Evolutionary conservation across 2,797 vertebrate species (phyloP).

Genomic region (Mycteria americana): DNA sequence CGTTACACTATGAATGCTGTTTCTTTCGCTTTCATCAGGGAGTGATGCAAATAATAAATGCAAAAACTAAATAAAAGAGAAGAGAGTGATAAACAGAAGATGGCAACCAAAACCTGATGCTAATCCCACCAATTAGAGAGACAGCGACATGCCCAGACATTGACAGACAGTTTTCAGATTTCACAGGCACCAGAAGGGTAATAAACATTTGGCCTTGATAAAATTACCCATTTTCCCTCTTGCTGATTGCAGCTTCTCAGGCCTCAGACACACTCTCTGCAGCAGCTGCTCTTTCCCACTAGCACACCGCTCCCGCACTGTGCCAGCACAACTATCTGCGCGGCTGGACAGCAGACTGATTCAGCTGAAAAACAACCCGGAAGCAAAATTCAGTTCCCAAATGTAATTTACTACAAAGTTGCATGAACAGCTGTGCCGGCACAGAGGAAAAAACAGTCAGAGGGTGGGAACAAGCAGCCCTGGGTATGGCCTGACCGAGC

Average conservation of each 20-base stretch:
- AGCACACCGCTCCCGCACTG: not conserved
- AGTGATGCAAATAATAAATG: not conserved
- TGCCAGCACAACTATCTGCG: not conserved
- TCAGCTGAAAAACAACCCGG: not conserved
- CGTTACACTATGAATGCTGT: not conserved
- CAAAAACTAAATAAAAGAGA: not conserved
- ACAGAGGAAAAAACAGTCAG: not conserved
- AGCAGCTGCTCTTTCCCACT: not conserved
- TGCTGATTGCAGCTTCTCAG: not conserved
- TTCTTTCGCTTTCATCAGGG: not conserved
- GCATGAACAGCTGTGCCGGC: not conserved
- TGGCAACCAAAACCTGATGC: not conserved
- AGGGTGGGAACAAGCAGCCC: not conserved
- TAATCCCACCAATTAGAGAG: not conserved
- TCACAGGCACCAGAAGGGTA: conserved; percentile 18
- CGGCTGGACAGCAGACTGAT: not conserved
- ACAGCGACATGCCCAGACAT: not conserved
- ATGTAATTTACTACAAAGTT: not conserved
- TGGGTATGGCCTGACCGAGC: not conserved
- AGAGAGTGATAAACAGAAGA: not conserved
- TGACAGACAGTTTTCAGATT: conserved; percentile 10
- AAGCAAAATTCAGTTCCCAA: not conserved
- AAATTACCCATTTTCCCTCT: conserved; percentile 4
- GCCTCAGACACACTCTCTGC: not conserved
- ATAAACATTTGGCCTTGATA: conserved; percentile 21